A percentile compares a stretch with the other conserved stretches of the same genome.
Conservation (phyloP, 2,113 vertebrate genomes). For the Paratilapia polleni region DNA sequence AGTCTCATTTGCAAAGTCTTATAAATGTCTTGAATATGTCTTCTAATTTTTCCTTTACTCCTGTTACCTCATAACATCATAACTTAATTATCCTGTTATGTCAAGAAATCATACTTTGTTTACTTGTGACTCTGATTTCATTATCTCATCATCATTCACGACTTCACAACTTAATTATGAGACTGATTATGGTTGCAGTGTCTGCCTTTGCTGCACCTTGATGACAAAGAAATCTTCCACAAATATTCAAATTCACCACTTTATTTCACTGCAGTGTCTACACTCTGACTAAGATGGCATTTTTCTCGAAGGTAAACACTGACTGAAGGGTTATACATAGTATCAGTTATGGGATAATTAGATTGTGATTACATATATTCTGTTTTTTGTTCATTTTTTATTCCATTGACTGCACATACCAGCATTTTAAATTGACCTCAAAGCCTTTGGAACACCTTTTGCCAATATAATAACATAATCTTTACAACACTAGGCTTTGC, state of each 20-base stretch:
- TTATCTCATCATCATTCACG: constrained; percentile 14
- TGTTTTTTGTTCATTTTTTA: background rate
- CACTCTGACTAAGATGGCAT: background rate
- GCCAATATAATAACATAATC: background rate
- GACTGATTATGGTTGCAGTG: background rate
- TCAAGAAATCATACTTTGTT: constrained; percentile 30
- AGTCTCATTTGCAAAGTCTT: background rate
- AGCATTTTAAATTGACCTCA: background rate
- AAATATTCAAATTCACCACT: background rate
- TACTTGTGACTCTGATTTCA: constrained; percentile 29
- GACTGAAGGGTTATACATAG: background rate
- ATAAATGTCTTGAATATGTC: background rate
- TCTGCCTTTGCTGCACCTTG: background rate
- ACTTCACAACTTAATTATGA: constrained; percentile 32
- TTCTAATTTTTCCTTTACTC: background rate
- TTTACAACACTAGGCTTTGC: background rate
- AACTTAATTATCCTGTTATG: constrained; percentile 35
- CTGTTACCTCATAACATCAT: constrained; percentile 1
- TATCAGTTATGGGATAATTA: background rate
- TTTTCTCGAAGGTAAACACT: background rate
- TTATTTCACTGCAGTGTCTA: background rate
- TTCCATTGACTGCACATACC: background rate
- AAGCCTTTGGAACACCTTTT: background rate
- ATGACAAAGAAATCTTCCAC: background rate
- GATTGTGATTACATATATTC: background rate